phyloP scores from a whole-genome alignment of 2,888 invertebrate genomes.

The Caenorhabditis angaria region DNA sequence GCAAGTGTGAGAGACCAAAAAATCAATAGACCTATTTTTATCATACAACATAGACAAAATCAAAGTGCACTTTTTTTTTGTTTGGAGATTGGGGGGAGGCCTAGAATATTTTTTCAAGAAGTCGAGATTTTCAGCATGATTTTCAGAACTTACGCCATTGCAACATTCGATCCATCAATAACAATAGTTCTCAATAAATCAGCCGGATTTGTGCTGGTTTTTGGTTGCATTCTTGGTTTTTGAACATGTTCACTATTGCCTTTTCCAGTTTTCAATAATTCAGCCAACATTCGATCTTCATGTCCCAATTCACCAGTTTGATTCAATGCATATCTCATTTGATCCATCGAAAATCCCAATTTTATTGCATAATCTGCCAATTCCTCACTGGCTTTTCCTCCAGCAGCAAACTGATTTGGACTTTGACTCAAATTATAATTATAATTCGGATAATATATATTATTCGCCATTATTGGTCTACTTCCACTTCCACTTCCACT shows the following conservation, averaged over 20 bases:
- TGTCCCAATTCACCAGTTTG: slow-evolving; percentile 81
- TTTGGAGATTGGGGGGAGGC: not conserved
- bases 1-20: not conserved
- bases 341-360: slow-evolving; percentile 87
- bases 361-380: slow-evolving; percentile 87
- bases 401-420: not conserved
- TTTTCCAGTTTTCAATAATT: slow-evolving; percentile 82
- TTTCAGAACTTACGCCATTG: slow-evolving; percentile 82
- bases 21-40: slow-evolving; percentile 2
- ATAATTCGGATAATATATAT: too few relatives aligned
- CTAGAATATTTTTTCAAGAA: not conserved
- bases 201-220: not conserved
- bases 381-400: slow-evolving; percentile 16
- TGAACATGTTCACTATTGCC: slow-evolving; percentile 10
- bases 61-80: not conserved
- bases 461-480: too few relatives aligned
- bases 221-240: not conserved
- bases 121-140: not conserved
- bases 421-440: too few relatives aligned
- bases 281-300: slow-evolving; percentile 84
- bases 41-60: not conserved
- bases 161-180: slow-evolving; percentile 92
- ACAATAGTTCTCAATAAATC: slow-evolving; percentile 80
- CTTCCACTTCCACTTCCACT: not conserved
- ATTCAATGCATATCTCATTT: slow-evolving; percentile 84